These are phyloP conservation scores for Nezara viridula DNA, from an alignment of 2,888 invertebrate species.

Conservation along the genomic window DNA sequence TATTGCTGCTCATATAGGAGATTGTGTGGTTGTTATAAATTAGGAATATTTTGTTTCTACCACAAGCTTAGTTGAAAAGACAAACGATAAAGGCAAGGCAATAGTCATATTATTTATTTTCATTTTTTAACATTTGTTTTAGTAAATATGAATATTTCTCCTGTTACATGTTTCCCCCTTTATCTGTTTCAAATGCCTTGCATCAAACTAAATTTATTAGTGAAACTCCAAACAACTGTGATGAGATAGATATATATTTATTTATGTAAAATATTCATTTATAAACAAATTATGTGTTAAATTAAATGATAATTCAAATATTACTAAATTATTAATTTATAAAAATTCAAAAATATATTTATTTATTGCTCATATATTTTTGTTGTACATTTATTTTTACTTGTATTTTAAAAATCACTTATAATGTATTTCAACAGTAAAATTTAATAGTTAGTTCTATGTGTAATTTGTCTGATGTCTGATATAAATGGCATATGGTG, in stretches of 20 bases:
- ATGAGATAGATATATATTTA: neutral
- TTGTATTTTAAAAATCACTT: neutral
- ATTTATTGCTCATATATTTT: neutral
- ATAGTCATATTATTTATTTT: neutral
- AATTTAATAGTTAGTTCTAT: neutral
- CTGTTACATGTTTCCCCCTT: neutral
- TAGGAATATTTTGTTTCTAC: neutral
- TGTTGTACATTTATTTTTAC: neutral
- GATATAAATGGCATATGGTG: neutral
- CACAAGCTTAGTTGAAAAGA: neutral
- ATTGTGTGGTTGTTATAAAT: constrained; percentile 36
- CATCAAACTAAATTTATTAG: neutral
- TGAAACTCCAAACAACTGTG: neutral
- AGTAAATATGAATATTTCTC: neutral
- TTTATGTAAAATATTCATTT: neutral
- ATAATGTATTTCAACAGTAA: neutral
- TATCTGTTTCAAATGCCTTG: neutral
- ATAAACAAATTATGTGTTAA: neutral
- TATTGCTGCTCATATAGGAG: neutral
- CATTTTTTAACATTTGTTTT: neutral
- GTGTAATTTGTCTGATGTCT: neutral
- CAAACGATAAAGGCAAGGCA: neutral
- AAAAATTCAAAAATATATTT: neutral
- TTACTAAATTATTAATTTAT: neutral
- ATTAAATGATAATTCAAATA: neutral